Conservation (phyloP, 2,888 invertebrate genomes). For the Chelonus formosanus region DNA sequence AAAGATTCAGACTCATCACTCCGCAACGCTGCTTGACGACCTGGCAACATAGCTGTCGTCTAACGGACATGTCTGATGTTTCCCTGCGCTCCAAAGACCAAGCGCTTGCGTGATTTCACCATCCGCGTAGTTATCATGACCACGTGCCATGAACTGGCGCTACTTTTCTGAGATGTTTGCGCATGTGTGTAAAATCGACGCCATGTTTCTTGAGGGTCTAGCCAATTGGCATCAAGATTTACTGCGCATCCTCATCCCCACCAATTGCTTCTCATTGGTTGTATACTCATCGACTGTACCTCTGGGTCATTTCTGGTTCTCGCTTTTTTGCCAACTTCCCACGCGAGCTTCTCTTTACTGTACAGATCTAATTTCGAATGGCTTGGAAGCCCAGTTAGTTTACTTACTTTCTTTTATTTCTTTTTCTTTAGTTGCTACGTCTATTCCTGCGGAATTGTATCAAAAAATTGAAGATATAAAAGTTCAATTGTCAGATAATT, state of each 20-base stretch:
- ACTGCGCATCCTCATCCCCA: conserved; percentile 43
- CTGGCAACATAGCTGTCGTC: conserved; percentile 38
- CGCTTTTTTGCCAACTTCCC: conserved; percentile 42
- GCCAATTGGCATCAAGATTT: conserved; percentile 40
- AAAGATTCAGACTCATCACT: neutral
- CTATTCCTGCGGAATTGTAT: conserved; percentile 36
- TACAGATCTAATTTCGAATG: conserved; percentile 43
- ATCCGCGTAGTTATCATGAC: conserved; percentile 39
- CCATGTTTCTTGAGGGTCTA: conserved; percentile 43
- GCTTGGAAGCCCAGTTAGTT: conserved; percentile 32
- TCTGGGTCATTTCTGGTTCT: conserved; percentile 36
- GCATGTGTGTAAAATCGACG: conserved; percentile 36
- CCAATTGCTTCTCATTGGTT: neutral
- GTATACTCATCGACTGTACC: conserved; percentile 12
- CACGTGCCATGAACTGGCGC: conserved; percentile 43
- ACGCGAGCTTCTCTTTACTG: conserved; percentile 33
- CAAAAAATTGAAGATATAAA: conserved; percentile 30
- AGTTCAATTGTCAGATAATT: too few relatives aligned
- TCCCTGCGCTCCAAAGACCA: conserved; percentile 9
- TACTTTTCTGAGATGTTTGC: conserved; percentile 46
- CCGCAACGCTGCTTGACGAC: conserved; percentile 34
- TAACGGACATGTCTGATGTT: conserved; percentile 4
- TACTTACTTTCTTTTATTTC: conserved; percentile 19
- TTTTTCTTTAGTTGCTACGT: conserved; percentile 15
- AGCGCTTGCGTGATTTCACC: conserved; percentile 45